Conservation (phyloP, 2,888 invertebrate genomes). For the Cryptus armator region DNA sequence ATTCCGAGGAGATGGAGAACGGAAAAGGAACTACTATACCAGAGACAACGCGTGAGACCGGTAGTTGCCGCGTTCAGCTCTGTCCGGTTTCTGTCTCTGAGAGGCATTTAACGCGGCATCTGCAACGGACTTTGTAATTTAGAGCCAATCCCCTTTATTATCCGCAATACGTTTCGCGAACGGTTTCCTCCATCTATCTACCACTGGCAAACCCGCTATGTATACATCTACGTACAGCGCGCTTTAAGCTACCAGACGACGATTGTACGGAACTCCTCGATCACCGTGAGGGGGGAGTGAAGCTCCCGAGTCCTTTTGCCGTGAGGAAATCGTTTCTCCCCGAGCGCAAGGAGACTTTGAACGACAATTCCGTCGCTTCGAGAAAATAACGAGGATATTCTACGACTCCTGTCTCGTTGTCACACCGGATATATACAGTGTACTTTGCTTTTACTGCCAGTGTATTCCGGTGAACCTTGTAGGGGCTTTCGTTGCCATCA, state of each 20-base stretch:
- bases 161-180: conserved; percentile 75
- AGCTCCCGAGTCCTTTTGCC: conserved; percentile 25
- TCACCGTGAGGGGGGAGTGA: conserved; percentile 24
- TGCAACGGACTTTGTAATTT: conserved; percentile 82
- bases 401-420: conserved; percentile 54
- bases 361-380: conserved; percentile 46
- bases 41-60: conserved; percentile 65
- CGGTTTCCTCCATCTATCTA: conserved; percentile 47
- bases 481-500: no score
- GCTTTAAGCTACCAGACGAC: not conserved
- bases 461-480: no score
- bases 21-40: conserved; percentile 66
- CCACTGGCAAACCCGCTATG: not conserved
- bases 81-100: conserved; percentile 76
- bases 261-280: conserved; percentile 25
- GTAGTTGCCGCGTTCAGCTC: conserved; percentile 67
- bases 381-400: conserved; percentile 60
- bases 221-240: conserved; percentile 14
- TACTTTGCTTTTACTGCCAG: not conserved
- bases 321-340: conserved; percentile 59
- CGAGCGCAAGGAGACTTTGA: conserved; percentile 27
- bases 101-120: conserved; percentile 79
- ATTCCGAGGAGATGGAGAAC: conserved; percentile 54
- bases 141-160: conserved; percentile 81
- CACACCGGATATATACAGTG: conserved; percentile 47